Evolutionary conservation across 2,797 vertebrate genomes (phyloP), one percentile per base, ranked within the genome.

Genomic region (Philypnodon macrostomus): DNA sequence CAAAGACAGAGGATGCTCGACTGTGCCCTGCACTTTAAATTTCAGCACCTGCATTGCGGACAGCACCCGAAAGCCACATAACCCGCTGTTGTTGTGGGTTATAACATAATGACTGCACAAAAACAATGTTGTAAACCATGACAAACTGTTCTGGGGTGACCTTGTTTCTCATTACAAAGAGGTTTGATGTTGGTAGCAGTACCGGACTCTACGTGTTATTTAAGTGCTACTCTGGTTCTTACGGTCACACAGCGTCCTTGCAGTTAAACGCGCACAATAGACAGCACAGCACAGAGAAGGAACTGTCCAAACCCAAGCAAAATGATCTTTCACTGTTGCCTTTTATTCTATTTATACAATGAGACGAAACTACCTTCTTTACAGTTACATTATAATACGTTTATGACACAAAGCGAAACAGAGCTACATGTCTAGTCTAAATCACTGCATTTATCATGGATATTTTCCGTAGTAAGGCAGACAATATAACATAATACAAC

Each of bases 11-110:
- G n/a, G 19, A 63, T 18, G 45, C 27, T 17, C 30, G 12, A 40
- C 33, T 79, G 61, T 49, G 18, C 40, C 45, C 52, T 26, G 61
- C 52, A 67, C 62, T 75, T 73, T 62, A 30, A 19, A 49, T 75
- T 87, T 88, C 85, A 84, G 86, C 84, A 89, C 87, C 89, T 89
- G 89, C 90, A 91, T 84, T 91, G 89, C 89, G 89, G 89, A 90
- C 84, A 88, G 85, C 77, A 85, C 68, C 81, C 61, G 26, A 17
- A 42, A 58, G 33, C 30, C 46, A 40, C 54, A 37, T 3, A 37
- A 66, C 50, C 36, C 31, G 42, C 47, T 13, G 51, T 69, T 40
- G 47, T 14, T 58, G 23, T 30, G 3, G 17, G 17, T 59, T 27
- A 16, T 33, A 45, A 34, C 13, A 30, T 52, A 32, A 12, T 27